Evolutionary conservation across 2,797 vertebrate species (phyloP).

Genomic region (Serranus cabrilla): DNA sequence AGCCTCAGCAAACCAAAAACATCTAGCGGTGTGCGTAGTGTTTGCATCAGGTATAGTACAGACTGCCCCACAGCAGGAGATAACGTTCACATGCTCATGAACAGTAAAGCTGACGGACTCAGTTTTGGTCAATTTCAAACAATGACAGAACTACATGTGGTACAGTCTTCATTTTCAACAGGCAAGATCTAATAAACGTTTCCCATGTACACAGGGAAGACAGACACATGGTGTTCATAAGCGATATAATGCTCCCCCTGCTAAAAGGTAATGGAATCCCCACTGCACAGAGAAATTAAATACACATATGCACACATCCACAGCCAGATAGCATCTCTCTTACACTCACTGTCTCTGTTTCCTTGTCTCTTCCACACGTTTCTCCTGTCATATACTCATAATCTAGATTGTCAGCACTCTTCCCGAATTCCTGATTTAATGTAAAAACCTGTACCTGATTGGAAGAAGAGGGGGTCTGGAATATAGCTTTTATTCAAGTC

Average conservation of each 20-base stretch:
- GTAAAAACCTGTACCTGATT: constrained; percentile 66
- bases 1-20: constrained; percentile 56
- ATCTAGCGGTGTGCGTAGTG: constrained; percentile 44
- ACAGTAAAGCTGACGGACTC: constrained; percentile 50
- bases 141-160: constrained; percentile 58
- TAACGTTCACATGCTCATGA: constrained; percentile 55
- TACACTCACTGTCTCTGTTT: constrained; percentile 28
- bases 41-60: constrained; percentile 54
- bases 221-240: constrained; percentile 81
- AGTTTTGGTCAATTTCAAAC: constrained; percentile 63
- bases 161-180: constrained; percentile 64
- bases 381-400: constrained; percentile 66
- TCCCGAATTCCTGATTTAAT: constrained; percentile 72
- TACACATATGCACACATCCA: constrained; percentile 56
- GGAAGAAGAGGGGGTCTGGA: constrained; percentile 59
- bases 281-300: constrained; percentile 66
- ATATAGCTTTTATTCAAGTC: constrained; percentile 53
- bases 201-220: constrained; percentile 60
- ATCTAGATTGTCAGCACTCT: constrained; percentile 73
- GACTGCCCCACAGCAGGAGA: constrained; percentile 52
- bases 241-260: constrained; percentile 59
- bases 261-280: constrained; percentile 75
- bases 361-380: constrained; percentile 43
- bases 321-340: constrained; percentile 39
- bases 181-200: constrained; percentile 74